These are phyloP conservation scores for Pseudopodoces humilis DNA, from an alignment of 2,113 vertebrate genomes.

Conservation along the genomic window DNA sequence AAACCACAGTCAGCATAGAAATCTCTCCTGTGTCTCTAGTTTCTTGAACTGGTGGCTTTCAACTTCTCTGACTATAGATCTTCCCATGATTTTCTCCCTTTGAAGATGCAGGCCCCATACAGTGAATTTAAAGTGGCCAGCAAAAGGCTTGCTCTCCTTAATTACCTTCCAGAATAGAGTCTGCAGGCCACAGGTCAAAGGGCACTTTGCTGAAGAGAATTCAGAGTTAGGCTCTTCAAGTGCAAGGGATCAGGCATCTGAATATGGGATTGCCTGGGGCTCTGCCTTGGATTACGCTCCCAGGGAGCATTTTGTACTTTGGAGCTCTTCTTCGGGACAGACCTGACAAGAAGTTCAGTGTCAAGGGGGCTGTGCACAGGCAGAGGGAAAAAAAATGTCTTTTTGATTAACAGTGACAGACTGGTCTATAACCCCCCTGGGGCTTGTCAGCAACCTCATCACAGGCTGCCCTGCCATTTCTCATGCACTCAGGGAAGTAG, in stretches of 20 bases:
- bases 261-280: not conserved
- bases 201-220: not conserved
- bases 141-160: not conserved
- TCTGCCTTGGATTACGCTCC: not conserved
- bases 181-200: not conserved
- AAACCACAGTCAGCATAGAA: not conserved
- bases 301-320: not conserved
- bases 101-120: not conserved
- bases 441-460: not conserved
- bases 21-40: not conserved
- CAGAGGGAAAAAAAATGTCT: accelerated
- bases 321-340: not conserved
- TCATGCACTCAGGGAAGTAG: not conserved
- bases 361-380: not conserved
- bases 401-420: not conserved
- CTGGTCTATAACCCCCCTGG: not conserved
- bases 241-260: not conserved
- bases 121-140: not conserved
- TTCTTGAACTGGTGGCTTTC: not conserved
- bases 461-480: not conserved
- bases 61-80: not conserved
- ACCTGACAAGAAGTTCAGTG: not conserved
- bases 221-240: not conserved
- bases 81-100: not conserved
- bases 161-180: not conserved